These are phyloP conservation scores for Deilephila elpenor DNA, from an alignment of 2,888 invertebrate species.

Conservation along the genomic window DNA sequence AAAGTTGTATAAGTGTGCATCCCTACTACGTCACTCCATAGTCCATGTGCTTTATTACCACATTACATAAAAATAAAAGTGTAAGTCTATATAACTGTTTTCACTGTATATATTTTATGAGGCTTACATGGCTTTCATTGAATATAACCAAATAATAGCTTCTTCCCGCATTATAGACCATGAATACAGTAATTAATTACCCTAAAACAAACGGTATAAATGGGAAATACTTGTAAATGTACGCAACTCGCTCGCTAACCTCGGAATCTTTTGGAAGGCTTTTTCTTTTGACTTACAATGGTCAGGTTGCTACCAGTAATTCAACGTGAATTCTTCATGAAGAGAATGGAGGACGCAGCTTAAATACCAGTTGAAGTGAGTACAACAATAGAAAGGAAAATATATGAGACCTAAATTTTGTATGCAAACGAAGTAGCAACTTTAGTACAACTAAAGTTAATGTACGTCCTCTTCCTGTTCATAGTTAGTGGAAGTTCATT, in stretches of 20 bases:
- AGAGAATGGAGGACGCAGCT: constrained; percentile 10
- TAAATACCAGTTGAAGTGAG: constrained; percentile 1
- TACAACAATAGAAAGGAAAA: constrained; percentile 17
- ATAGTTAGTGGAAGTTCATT: neutral
- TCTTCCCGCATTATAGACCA: too few relatives aligned
- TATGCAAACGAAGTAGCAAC: constrained; percentile 10
- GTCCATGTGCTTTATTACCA: too few relatives aligned
- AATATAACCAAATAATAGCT: neutral
- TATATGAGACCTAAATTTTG: constrained; percentile 17
- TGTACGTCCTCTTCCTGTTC: constrained; percentile 1
- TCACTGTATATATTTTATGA: too few relatives aligned
- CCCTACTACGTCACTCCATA: too few relatives aligned
- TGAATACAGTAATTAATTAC: neutral
- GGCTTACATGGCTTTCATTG: too few relatives aligned
- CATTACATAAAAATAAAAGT: too few relatives aligned
- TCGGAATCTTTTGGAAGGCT: constrained; percentile 1
- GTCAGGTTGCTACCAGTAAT: constrained; percentile 12
- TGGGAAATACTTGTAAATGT: constrained; percentile 12
- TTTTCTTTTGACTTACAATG: constrained; percentile 21
- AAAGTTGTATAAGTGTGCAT: too few relatives aligned
- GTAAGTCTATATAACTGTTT: too few relatives aligned
- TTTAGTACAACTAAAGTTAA: constrained; percentile 16
- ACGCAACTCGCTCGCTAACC: neutral
- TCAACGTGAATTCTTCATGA: constrained; percentile 21
- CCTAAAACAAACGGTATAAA: neutral